Base-by-base conservation (phyloP, 1,140 invertebrate species). In the Portunus trituberculatus region DNA sequence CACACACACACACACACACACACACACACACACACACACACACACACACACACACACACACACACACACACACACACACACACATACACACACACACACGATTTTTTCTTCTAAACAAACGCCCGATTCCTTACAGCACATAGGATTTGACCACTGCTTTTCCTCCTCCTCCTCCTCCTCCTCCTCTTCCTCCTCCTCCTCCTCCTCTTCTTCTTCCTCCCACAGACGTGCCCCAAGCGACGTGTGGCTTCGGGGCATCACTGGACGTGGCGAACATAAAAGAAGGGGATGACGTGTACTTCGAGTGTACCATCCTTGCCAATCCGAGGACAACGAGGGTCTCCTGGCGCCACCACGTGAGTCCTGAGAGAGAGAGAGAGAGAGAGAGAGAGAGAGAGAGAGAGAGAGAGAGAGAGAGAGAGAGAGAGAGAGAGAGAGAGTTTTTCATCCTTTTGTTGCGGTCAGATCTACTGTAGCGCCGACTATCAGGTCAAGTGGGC, bases 211-310 rank as follows among this genome's bases (percentile, higher is more conserved):
- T 20, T 67, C 48, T 31, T 29, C n/a, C 90, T 16, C 14, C 91
- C 7, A 31, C 93, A 94, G 93, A 94, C 87, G 59, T 90, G 0
- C 93, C 93, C 6, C 29, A n/a, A 29, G 88, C 93, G 14, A 46
- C 87, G 32, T 76, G 52, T 25, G 91, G 67, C 3, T 90, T 94
- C 87, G 93, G 93, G 39, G 39, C 93, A 25, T 94, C 93, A 8
- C 89, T 94, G 14, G 67, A 91, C 39, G 25, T 59, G 14, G 52
- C 29, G n/a, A 94, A 82, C 67, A 94, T 94, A 88, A 94, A 94
- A 88, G 93, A 94, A 45, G 93, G 93, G 4, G 93, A 91, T 31
- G 93, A 94, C 67, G 93, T 94, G 20, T 94, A 94, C 93, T 91
- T 94, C 67, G 93, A 94, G 93, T 94, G 93, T 52, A 4, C 8